Conservation (phyloP, 2,888 invertebrate species). For the Coremacera marginata region DNA sequence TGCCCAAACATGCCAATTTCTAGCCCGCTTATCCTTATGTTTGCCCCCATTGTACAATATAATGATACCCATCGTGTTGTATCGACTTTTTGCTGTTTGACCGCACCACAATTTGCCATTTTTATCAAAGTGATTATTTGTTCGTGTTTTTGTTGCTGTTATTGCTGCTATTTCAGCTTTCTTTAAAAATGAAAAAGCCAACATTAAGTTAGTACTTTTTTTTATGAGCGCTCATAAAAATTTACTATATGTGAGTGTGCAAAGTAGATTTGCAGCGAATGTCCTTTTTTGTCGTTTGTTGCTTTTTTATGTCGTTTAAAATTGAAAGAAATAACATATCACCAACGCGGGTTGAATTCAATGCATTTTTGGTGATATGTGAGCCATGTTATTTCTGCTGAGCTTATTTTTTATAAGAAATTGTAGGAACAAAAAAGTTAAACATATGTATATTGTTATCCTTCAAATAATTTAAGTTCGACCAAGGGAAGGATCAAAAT, state of each 20-base stretch:
- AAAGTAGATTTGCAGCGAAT: constrained; percentile 22
- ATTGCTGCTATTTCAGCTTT: constrained; percentile 46
- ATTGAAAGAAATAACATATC: constrained; percentile 5
- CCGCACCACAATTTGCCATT: constrained; percentile 36
- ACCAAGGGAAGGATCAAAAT: too few relatives aligned
- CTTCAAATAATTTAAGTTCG: too few relatives aligned
- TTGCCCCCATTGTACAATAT: neutral
- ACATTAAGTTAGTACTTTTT: constrained; percentile 13
- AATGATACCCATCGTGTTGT: neutral
- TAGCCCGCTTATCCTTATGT: neutral
- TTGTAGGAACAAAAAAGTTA: too few relatives aligned
- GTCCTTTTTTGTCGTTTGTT: neutral
- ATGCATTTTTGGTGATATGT: too few relatives aligned
- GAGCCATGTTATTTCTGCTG: too few relatives aligned
- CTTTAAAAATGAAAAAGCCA: constrained; percentile 43
- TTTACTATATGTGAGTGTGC: constrained; percentile 48
- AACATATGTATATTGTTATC: too few relatives aligned
- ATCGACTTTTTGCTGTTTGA: constrained; percentile 17
- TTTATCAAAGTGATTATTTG: constrained; percentile 38
- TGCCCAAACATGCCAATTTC: neutral
- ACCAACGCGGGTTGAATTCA: neutral
- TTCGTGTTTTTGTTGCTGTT: constrained; percentile 41
- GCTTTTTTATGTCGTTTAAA: neutral
- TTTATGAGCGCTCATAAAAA: constrained; percentile 57
- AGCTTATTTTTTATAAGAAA: too few relatives aligned